Evolutionary conservation across 2,888 invertebrate species (phyloP), one percentile per base, ranked within the genome.

Genomic region (Eupithecia subumbrata): DNA sequence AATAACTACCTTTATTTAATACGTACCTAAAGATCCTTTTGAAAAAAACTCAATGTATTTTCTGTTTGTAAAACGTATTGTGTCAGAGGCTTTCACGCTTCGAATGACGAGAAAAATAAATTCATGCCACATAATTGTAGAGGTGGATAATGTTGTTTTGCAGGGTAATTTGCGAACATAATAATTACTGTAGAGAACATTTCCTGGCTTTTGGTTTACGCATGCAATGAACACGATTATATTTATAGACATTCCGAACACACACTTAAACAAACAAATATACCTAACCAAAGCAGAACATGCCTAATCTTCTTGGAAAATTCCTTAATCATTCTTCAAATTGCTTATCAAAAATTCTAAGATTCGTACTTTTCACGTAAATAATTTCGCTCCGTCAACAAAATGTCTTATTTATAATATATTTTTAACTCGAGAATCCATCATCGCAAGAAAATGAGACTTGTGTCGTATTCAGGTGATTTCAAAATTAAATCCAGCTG

Each of bases 51-150:
- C 3, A 71, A 68, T 67, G 22, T 45, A 5, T 22, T 22, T 69
- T 74, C 72, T 76, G 74, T 66, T 45, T 43, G 34, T 56, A 40
- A 22, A 14, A 22, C 64, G 22, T 69, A 34, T 66, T 76, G 76
- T 74, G 74, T 12, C 66, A 69, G 72, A 69, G 71, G 70, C 69
- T 74, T 77, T 75, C 63, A 73, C 75, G 75, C 52, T 71, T 72
- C 71, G 64, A 71, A 77, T 71, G 72, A 77, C 56, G 73, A 67
- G 72, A 71, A 77, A 74, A 71, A 75, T 73, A 77, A 75, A 70
- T 75, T 72, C 72, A 34, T 68, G 70, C 73, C 73, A 56, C 75
- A 71, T 72, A 72, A 72, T 76, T 76, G 71, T 71, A 76, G 71
- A 73, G 12, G 69, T 60, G 45, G 69, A 74, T 73, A 40, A 74